phyloP scores from a whole-genome alignment of 1,140 invertebrate genomes.

The Heliconius congener region DNA sequence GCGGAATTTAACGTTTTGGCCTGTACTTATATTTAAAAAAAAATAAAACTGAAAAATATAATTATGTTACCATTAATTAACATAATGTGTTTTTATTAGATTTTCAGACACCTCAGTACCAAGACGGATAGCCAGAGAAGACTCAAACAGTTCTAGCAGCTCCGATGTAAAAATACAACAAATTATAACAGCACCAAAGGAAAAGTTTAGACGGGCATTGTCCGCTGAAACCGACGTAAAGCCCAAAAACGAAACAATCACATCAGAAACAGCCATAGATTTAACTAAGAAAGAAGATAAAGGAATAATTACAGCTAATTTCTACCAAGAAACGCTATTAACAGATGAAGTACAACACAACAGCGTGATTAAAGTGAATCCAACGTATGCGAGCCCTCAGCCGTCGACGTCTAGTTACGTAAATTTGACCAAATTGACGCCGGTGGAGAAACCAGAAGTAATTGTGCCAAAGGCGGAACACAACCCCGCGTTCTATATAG shows the following conservation, averaged over 20 bases:
- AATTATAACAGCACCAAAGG: conserved; percentile 38
- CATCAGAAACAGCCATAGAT: conserved; percentile 60
- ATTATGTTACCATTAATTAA: background rate
- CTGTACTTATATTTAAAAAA: no score
- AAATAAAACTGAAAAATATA: no score
- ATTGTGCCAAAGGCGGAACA: conserved; percentile 59
- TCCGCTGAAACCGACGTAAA: conserved; percentile 51
- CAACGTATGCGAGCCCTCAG: conserved; percentile 63
- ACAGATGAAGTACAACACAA: conserved; percentile 58
- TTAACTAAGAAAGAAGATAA: conserved; percentile 58
- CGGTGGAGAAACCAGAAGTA: conserved; percentile 45
- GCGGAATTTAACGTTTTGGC: no score
- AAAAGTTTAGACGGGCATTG: conserved; percentile 44
- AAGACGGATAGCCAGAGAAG: conserved; percentile 59
- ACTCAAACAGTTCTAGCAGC: conserved; percentile 73
- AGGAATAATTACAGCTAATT: conserved; percentile 63
- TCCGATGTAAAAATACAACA: conserved; percentile 58
- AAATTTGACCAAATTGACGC: conserved; percentile 46
- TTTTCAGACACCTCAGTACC: conserved; percentile 59
- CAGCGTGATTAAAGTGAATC: conserved; percentile 69
- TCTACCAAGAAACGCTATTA: conserved; percentile 70
- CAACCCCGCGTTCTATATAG: conserved; percentile 41
- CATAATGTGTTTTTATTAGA: conserved; percentile 35
- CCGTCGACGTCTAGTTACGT: conserved; percentile 66
- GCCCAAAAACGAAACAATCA: conserved; percentile 48